Evolutionary conservation across 2,797 vertebrate species (phyloP).

Genomic region (Characodon lateralis): DNA sequence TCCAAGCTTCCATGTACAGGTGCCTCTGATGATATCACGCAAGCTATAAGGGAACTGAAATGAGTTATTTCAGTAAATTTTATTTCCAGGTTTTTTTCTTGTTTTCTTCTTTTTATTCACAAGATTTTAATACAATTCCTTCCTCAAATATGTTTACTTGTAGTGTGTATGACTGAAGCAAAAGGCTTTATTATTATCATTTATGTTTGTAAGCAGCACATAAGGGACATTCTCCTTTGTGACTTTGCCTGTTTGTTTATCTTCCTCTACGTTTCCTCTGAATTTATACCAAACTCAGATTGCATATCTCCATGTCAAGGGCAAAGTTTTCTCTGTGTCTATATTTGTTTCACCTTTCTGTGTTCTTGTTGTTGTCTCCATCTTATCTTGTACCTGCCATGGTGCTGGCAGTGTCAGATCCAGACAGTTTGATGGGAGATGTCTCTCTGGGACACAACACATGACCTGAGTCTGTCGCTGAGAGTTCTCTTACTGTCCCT

Average conservation of each 20-base stretch:
- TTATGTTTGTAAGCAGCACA: no score
- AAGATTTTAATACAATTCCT: no score
- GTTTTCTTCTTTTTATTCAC: no score
- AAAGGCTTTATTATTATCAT: no score
- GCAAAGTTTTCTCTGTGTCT: conserved; percentile 24
- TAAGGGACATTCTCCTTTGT: neutral
- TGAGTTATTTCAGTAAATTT: no score
- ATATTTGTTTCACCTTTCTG: conserved; percentile 10
- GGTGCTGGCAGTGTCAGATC: conserved; percentile 48
- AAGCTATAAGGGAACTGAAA: no score
- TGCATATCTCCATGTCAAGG: conserved; percentile 20
- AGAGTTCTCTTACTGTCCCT: conserved; percentile 15
- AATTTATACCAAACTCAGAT: neutral
- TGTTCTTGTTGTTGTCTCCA: conserved; percentile 13
- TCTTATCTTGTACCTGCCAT: conserved; percentile 49
- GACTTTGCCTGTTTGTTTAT: neutral
- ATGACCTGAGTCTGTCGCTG: conserved; percentile 26
- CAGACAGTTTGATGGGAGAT: conserved; percentile 54
- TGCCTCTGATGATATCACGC: no score
- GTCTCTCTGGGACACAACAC: conserved; percentile 39
- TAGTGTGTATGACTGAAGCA: no score
- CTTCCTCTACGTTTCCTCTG: neutral
- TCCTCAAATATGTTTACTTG: neutral
- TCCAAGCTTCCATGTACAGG: no score
- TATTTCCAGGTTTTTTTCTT: no score